Percentiles rank a stretch among this genome's conserved stretches.
phyloP scores from a whole-genome alignment of 1,140 invertebrate genomes.

The Neuroterus valhalla region DNA sequence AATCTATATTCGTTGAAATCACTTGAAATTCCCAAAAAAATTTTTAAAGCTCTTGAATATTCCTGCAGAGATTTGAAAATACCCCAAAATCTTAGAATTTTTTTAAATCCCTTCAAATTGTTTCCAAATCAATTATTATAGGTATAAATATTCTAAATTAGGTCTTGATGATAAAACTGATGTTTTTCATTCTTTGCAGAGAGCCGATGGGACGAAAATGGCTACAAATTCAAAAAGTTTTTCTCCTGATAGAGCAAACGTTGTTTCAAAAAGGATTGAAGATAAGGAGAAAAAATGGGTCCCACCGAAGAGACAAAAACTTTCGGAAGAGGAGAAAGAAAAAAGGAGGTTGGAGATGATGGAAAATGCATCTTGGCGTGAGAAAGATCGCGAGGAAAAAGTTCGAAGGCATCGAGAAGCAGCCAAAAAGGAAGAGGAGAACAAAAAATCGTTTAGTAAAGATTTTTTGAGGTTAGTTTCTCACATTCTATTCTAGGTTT shows the following conservation, averaged over 20 bases:
- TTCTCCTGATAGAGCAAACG: conserved; percentile 30
- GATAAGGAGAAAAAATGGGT: conserved; percentile 63
- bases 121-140: too few species aligned
- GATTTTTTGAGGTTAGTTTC: conserved; percentile 76
- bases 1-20: too few species aligned
- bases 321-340: conserved; percentile 84
- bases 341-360: conserved; percentile 87
- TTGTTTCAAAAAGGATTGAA: conserved; percentile 47
- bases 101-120: too few species aligned
- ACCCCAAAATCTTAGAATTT: too few species aligned
- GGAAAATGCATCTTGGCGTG: conserved; percentile 83
- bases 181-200: conserved; percentile 48
- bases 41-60: too few species aligned
- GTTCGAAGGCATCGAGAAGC: conserved; percentile 80
- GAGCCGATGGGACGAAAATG: conserved; percentile 72
- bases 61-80: too few species aligned
- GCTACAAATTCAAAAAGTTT: conserved; percentile 41
- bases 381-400: conserved; percentile 80
- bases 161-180: conserved; percentile 25
- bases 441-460: conserved; percentile 71
- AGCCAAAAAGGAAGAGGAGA: conserved; percentile 78
- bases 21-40: too few species aligned
- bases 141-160: too few species aligned
- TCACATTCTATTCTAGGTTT: too few species aligned
- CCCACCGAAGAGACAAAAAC: conserved; percentile 64